Conservation (phyloP, 2,797 vertebrate genomes). For the Sylvilagus floridanus region DNA sequence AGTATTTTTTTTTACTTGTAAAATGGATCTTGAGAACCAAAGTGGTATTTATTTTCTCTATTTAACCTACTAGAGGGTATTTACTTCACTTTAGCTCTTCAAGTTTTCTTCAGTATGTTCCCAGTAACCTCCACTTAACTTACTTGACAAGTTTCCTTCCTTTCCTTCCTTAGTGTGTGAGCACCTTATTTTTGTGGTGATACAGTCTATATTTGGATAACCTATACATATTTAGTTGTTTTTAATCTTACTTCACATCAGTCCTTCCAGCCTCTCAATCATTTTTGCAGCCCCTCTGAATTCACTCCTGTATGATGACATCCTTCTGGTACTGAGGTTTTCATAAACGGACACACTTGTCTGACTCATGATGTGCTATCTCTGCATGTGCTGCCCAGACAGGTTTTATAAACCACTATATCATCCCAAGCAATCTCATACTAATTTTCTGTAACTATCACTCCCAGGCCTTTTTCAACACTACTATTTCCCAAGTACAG, state of each 20-base stretch:
- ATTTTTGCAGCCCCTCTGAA: constrained; percentile 86
- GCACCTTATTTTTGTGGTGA: constrained; percentile 37
- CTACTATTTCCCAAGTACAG: constrained; percentile 82
- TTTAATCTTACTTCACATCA: constrained; percentile 79
- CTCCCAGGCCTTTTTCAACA: constrained; percentile 80
- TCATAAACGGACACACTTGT: constrained; percentile 84
- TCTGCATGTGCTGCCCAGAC: constrained; percentile 81
- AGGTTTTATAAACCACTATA: constrained; percentile 84
- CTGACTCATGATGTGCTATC: constrained; percentile 85
- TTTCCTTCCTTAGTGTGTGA: constrained; percentile 45
- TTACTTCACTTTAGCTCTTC: not conserved
- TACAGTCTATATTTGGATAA: constrained; percentile 61
- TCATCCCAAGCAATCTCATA: constrained; percentile 84
- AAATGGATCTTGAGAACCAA: constrained; percentile 31
- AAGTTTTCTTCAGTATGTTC: constrained; percentile 50
- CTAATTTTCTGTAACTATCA: constrained; percentile 87
- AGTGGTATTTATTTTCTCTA: constrained; percentile 34
- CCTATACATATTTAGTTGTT: constrained; percentile 78
- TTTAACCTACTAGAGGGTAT: not conserved
- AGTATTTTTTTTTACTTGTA: not conserved
- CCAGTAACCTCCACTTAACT: constrained; percentile 57
- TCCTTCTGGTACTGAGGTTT: constrained; percentile 84
- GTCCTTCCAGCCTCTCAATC: constrained; percentile 85
- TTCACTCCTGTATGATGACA: constrained; percentile 85
- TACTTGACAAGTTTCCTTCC: constrained; percentile 59